phyloP scores from a whole-genome alignment of 1,140 invertebrate genomes.

The Conopomorpha cramerella region DNA sequence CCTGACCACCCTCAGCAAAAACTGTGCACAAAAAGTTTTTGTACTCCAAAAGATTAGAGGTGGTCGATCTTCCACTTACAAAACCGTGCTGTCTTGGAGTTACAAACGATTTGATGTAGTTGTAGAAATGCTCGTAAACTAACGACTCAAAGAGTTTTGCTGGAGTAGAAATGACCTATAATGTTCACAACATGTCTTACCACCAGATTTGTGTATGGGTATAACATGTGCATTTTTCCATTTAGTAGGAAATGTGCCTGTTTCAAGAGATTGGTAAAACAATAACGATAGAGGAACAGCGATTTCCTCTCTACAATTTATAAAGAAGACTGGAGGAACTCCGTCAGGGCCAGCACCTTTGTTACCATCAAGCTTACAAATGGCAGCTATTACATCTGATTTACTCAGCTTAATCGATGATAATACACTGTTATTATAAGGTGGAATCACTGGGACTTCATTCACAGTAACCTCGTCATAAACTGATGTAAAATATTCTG shows the following conservation, averaged over 20 bases:
- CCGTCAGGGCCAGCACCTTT: conserved; percentile 5
- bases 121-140: background rate
- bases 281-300: background rate
- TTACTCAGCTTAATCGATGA: too few species aligned
- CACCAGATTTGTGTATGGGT: background rate
- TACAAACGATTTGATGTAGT: background rate
- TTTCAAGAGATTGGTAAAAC: background rate
- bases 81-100: background rate
- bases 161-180: background rate
- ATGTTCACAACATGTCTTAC: background rate
- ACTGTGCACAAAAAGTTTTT: background rate
- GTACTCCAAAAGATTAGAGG: background rate
- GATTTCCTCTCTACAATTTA: background rate
- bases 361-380: background rate
- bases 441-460: too few species aligned
- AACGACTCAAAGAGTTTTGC: background rate
- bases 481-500: too few species aligned
- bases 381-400: too few species aligned
- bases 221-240: conserved; percentile 3
- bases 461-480: too few species aligned
- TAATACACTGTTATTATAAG: too few species aligned
- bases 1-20: conserved; percentile 8
- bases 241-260: background rate
- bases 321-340: conserved; percentile 2
- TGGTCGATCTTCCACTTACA: background rate